Base-by-base conservation (phyloP, 2,888 invertebrate genomes). In the Calameuta idolon region DNA sequence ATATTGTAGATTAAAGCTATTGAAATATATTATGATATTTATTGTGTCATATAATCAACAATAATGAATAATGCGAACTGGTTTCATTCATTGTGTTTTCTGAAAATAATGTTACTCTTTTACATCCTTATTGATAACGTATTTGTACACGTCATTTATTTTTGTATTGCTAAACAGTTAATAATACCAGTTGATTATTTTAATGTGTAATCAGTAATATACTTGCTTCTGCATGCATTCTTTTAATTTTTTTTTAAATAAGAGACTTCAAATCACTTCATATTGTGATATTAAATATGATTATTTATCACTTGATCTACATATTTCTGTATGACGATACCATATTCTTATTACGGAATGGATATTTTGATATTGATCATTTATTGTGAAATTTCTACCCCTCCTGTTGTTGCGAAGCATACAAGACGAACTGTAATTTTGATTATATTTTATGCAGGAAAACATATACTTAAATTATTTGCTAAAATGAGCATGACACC, bases 401-500 rank as follows among this genome's bases (percentile, higher is more conserved):
- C 5, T 0, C 23, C 9, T 23, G 9, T 55, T 23, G 23, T 55
- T 55, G 9, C 23, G 2, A 55, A 23, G 55, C 1, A 15, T 55
- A 55, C 9, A 15, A 55, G 9, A 23, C 2, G 15, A 55, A 23
- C 23, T 55, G 9, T 9, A 55, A 23, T 23, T 23, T 55, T 9
- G 23, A 23, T 55, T 55, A 2, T 23, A 5, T 55, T 55, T 55
- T 55, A 33, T 35, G 12, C 35, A 74, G 31, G 15, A 5, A 73
- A 33, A 34, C 34, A 74, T 76, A 4, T 74, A 76, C 33, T 73
- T 5, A 76, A 69, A 77, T 30, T 79, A 37, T 75, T 83, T 15
- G 34, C 71, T 30, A 86, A 81, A 76, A 87, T 88, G 87, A 76
- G 79, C 15, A 33, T 23, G 3, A 82, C 84, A 4, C 79, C 84